Base-by-base conservation (phyloP, 2,888 invertebrate species). In the Dorcus parallelipipedus region DNA sequence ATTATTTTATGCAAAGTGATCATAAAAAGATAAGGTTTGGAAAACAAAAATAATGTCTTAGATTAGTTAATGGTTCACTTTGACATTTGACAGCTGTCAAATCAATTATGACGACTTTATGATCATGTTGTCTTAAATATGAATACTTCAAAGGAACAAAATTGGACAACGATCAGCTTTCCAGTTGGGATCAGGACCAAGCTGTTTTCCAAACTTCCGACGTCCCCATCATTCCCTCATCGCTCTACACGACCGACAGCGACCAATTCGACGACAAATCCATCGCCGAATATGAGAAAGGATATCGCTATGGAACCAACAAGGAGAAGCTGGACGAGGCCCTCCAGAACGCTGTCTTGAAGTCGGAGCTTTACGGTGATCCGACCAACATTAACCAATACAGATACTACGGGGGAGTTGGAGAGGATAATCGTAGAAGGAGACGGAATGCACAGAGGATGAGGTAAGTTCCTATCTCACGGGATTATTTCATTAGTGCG, bases 341-440 rank as follows among this genome's bases (percentile, higher is more conserved):
- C 20, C 58, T 85, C 39, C 84, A 86, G 69, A 85, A 85, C 68
- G 82, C 85, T 47, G 83, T 86, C 58, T 80, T 86, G 79, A 82
- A 86, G 66, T 83, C 85, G 8, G 85, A 85, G 69, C 67, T 84
- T 60, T 86, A 85, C 62, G 84, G 83, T 2, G 84, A 85, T 67
- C 84, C 85, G 8, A 82, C 82, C 23, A 80, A 83, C 6, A 79
- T 84, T 20, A 77, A 76, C 67, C 77, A 77, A 60, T 78, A 78
- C 60, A 69, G 77, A 63, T 78, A 76, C 60, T 74, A 74, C 60
- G 73, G 71, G 10, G 68, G 66, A 26, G 64, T 70, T 58, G 66
- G 64, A 51, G 75, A 74, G 5, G 74, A 72, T 33, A 68, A 70
- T 50, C 71, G 71, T 54, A 67, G 73, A 49, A 72, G 68, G 60